phyloP scores from a whole-genome alignment of 2,888 invertebrate species.

The Archaeoteleia sp. region DNA sequence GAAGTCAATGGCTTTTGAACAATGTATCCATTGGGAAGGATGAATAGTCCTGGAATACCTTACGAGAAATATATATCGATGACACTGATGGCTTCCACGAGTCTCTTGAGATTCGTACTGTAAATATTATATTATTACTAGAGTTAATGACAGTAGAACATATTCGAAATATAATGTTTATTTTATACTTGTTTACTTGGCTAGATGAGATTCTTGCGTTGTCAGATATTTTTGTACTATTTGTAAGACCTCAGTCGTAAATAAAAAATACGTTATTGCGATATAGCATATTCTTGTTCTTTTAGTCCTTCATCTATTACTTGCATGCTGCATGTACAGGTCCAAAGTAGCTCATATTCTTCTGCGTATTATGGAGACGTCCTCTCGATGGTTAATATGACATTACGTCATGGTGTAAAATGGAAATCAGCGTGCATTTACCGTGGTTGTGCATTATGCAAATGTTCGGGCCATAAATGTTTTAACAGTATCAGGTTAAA shows the following conservation, averaged over 20 bases:
- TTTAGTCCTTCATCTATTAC: not conserved
- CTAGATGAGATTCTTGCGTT: slow-evolving; percentile 59
- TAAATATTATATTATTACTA: slow-evolving; percentile 47
- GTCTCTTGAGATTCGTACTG: slow-evolving; percentile 26
- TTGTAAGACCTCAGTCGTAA: slow-evolving; percentile 61
- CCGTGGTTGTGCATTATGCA: slow-evolving; percentile 8
- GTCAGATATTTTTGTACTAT: slow-evolving; percentile 64
- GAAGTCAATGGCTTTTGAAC: slow-evolving; percentile 10
- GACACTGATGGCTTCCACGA: slow-evolving; percentile 29
- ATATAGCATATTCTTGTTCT: slow-evolving; percentile 20
- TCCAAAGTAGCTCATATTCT: too few species aligned
- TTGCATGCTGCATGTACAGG: not conserved
- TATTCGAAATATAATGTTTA: slow-evolving; percentile 49
- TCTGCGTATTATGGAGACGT: slow-evolving; percentile 5
- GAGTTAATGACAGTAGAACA: slow-evolving; percentile 39
- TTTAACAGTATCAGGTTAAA: slow-evolving; percentile 3
- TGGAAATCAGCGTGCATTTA: slow-evolving; percentile 5
- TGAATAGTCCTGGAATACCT: slow-evolving; percentile 1
- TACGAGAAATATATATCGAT: slow-evolving; percentile 7
- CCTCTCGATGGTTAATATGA: slow-evolving; percentile 9
- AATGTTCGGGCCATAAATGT: slow-evolving; percentile 8
- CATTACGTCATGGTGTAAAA: slow-evolving; percentile 13
- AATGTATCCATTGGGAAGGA: slow-evolving; percentile 4
- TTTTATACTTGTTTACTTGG: slow-evolving; percentile 50
- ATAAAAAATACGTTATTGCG: slow-evolving; percentile 60